phyloP scores from a whole-genome alignment of 2,113 vertebrate species.

The Prionailurus bengalensis region DNA sequence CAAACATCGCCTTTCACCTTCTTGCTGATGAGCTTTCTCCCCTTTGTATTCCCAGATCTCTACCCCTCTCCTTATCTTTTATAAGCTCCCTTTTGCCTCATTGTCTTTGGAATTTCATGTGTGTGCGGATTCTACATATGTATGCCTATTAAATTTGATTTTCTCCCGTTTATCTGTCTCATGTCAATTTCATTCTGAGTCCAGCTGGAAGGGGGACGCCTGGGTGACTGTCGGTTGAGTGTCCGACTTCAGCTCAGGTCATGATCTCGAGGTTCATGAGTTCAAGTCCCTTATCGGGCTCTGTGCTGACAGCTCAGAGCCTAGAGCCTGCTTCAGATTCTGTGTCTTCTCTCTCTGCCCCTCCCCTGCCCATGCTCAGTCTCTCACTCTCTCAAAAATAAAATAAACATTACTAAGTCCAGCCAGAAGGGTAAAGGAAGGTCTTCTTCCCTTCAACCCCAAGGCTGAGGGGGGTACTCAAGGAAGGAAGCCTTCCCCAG shows the following conservation, averaged over 20 bases:
- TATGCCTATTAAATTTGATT: not conserved
- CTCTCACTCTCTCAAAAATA: too few species aligned
- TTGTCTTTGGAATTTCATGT: not conserved
- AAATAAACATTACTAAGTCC: not conserved
- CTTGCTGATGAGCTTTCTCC: not conserved
- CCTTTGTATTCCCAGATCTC: not conserved
- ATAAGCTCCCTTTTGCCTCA: not conserved
- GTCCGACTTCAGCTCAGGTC: too few species aligned
- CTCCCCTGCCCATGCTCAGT: too few species aligned
- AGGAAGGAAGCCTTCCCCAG: not conserved
- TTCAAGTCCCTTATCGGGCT: too few species aligned
- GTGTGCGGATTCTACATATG: not conserved
- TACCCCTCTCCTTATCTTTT: not conserved
- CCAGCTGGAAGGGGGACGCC: not conserved
- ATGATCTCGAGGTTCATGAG: too few species aligned
- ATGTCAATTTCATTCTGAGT: not conserved
- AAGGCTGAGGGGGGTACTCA: not conserved
- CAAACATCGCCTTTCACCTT: not conserved
- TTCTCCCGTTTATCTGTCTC: not conserved
- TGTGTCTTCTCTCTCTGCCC: too few species aligned
- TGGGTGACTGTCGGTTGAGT: too few species aligned
- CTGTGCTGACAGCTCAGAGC: too few species aligned
- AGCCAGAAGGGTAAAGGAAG: not conserved
- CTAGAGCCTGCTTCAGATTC: too few species aligned
- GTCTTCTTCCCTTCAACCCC: not conserved